Evolutionary conservation across 2,113 vertebrate genomes (phyloP).

Genomic region (Malurus alboscapulatus): DNA sequence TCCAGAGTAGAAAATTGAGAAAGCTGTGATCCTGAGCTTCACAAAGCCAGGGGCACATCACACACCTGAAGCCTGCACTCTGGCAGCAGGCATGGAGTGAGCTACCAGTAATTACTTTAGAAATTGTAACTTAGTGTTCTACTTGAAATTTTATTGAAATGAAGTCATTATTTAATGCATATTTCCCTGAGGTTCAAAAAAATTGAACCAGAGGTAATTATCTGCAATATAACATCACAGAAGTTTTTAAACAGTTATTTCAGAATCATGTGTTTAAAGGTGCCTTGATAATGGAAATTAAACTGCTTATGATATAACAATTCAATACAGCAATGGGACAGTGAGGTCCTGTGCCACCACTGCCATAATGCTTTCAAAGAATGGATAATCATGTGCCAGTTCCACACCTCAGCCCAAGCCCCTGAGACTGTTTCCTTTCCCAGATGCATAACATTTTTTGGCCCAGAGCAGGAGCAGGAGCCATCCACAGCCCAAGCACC

Average conservation of each 20-base stretch:
- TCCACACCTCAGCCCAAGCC: background rate
- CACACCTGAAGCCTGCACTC: background rate
- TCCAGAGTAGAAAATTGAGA: background rate
- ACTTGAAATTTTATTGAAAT: background rate
- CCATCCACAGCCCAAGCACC: background rate
- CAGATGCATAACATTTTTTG: background rate
- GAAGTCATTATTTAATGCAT: background rate
- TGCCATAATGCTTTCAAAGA: background rate
- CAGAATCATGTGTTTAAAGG: background rate
- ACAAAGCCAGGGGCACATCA: background rate
- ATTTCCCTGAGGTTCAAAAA: background rate
- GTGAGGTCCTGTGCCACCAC: background rate
- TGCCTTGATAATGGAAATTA: background rate
- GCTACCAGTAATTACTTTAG: background rate
- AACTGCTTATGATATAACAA: background rate
- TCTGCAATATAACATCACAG: background rate
- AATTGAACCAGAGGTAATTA: background rate
- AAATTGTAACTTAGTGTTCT: background rate
- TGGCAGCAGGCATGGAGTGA: background rate
- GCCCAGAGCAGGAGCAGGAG: background rate
- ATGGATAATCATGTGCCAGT: background rate
- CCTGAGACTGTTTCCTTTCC: background rate
- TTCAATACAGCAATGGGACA: background rate
- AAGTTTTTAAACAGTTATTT: background rate
- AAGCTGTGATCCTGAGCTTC: background rate